Evolutionary conservation across 2,888 invertebrate species (phyloP).

Genomic region (Magallana nippona): DNA sequence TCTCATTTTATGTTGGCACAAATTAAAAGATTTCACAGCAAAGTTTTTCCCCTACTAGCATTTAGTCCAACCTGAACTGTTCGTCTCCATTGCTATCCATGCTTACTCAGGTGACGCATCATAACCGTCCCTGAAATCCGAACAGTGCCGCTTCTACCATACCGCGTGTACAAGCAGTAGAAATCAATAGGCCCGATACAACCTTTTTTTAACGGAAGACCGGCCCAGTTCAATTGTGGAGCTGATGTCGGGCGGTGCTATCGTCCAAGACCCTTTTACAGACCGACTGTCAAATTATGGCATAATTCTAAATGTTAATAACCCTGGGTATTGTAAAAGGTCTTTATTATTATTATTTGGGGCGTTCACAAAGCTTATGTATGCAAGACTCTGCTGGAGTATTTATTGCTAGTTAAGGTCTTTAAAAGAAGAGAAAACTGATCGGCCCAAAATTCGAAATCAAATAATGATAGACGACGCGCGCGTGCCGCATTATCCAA

Average conservation of each 20-base stretch:
- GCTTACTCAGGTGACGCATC: constrained; percentile 32
- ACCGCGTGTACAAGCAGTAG: neutral
- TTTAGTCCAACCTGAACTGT: neutral
- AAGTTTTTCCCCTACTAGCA: neutral
- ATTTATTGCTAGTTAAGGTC: neutral
- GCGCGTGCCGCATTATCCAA: neutral
- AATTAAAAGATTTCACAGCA: neutral
- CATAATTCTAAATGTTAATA: constrained; percentile 26
- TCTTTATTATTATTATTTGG: neutral
- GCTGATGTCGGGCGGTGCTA: constrained; percentile 19
- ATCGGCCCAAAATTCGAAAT: neutral
- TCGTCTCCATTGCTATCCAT: constrained; percentile 13
- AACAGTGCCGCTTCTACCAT: constrained; percentile 25
- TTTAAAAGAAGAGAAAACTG: neutral
- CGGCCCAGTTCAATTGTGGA: constrained; percentile 3
- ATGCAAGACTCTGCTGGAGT: neutral
- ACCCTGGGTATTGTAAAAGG: neutral
- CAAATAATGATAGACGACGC: neutral
- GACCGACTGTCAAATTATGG: constrained; percentile 18
- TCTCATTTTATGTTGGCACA: neutral
- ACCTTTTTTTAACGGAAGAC: constrained; percentile 23
- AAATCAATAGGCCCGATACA: constrained; percentile 23
- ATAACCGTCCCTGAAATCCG: constrained; percentile 23
- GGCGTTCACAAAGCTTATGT: neutral
- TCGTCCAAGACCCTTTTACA: constrained; percentile 26